Conservation (phyloP, 2,888 invertebrate species). For the Xanthia icteritia region DNA sequence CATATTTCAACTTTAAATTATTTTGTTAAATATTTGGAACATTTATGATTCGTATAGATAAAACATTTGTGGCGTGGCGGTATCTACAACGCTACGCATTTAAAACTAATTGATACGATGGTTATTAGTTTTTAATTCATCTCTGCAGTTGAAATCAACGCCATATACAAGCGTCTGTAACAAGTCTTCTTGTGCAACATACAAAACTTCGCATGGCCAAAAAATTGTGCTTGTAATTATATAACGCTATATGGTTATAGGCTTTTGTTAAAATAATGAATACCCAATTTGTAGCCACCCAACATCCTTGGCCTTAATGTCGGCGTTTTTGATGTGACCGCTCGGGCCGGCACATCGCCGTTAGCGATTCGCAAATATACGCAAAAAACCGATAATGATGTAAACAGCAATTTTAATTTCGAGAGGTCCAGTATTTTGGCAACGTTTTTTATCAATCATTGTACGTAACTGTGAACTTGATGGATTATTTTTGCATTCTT, state of each 20-base stretch:
- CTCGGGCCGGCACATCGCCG: conserved; percentile 73
- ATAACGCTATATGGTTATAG: conserved; percentile 81
- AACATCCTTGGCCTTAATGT: conserved; percentile 86
- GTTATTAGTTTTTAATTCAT: conserved; percentile 56
- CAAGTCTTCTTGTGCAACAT: conserved; percentile 70
- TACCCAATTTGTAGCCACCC: conserved; percentile 81
- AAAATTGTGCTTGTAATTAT: conserved; percentile 79
- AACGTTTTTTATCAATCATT: conserved; percentile 69
- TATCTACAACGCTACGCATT: neutral
- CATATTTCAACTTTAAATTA: conserved; percentile 18
- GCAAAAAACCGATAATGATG: conserved; percentile 80
- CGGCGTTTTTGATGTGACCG: conserved; percentile 83
- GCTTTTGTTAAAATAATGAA: conserved; percentile 86
- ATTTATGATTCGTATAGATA: conserved; percentile 13
- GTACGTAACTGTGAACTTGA: conserved; percentile 68
- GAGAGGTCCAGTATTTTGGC: conserved; percentile 65
- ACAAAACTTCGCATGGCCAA: conserved; percentile 75
- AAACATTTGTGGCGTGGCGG: neutral
- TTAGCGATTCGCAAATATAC: conserved; percentile 83
- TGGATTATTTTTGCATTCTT: conserved; percentile 65
- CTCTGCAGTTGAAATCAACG: conserved; percentile 59
- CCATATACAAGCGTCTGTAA: conserved; percentile 60
- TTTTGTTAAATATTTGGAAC: neutral
- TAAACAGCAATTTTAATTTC: conserved; percentile 77
- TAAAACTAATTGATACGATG: conserved; percentile 45